These are phyloP conservation scores for Gallirallus australis DNA, from an alignment of 2,797 vertebrate species.

Conservation along the genomic window DNA sequence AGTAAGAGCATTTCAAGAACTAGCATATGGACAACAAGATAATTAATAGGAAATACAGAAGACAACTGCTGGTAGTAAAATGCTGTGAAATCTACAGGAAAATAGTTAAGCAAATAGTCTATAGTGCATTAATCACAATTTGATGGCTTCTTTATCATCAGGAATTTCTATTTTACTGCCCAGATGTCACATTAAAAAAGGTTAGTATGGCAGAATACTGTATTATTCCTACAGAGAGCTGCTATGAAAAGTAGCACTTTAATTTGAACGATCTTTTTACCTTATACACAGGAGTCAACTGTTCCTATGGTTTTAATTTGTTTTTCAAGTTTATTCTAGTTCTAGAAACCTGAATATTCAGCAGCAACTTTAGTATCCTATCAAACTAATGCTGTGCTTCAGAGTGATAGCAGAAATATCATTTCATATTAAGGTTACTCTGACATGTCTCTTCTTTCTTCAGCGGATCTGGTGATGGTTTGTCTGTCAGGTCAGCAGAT, in stretches of 20 bases:
- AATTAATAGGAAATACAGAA: conserved; percentile 48
- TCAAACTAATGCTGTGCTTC: not conserved
- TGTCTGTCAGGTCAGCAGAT: not conserved
- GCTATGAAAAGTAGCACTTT: not conserved
- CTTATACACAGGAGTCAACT: not conserved
- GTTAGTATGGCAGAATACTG: not conserved
- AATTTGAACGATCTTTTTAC: not conserved
- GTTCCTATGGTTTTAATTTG: not conserved
- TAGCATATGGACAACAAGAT: conserved; percentile 31
- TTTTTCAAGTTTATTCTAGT: not conserved
- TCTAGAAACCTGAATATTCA: not conserved
- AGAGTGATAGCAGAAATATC: not conserved
- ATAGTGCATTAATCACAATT: conserved; percentile 43
- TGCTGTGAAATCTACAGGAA: conserved; percentile 54
- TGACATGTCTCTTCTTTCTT: not conserved
- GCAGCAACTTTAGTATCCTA: not conserved
- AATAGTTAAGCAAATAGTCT: conserved; percentile 52
- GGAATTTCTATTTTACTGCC: not conserved
- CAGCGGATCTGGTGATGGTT: not conserved
- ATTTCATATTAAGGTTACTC: not conserved
- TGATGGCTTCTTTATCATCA: conserved; percentile 41
- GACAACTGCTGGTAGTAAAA: conserved; percentile 54
- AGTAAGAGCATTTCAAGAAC: conserved; percentile 40
- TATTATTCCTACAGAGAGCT: not conserved
- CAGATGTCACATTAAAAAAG: not conserved